Evolutionary conservation across 2,888 invertebrate genomes (phyloP).

Genomic region (Yponomeuta plumbellus): DNA sequence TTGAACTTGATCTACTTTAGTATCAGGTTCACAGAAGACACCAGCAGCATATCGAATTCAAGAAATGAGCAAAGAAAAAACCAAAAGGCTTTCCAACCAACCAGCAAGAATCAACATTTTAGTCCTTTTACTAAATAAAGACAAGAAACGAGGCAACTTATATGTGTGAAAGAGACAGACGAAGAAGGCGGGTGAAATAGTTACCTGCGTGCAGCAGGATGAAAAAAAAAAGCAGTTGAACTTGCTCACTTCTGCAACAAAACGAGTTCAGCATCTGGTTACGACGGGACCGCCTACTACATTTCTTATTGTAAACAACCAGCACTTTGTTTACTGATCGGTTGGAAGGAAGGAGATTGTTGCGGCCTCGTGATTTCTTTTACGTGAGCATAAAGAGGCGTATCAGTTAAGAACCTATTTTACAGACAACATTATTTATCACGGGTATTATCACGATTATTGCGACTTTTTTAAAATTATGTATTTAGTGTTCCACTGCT

Average conservation of each 20-base stretch:
- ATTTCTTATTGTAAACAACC: not conserved
- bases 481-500: too few relatives aligned
- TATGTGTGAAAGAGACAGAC: slow-evolving; percentile 16
- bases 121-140: slow-evolving; percentile 17
- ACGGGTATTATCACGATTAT: too few relatives aligned
- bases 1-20: slow-evolving; percentile 48
- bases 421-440: too few relatives aligned
- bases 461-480: too few relatives aligned
- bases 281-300: not conserved
- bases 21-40: slow-evolving; percentile 46
- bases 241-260: not conserved
- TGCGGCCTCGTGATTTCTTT: too few relatives aligned
- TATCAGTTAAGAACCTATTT: too few relatives aligned
- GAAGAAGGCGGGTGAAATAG: slow-evolving; percentile 13
- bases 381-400: too few relatives aligned
- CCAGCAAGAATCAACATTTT: slow-evolving; percentile 6
- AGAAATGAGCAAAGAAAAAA: slow-evolving; percentile 1
- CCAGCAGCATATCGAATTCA: slow-evolving; percentile 18
- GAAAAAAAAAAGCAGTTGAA: not conserved
- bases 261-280: not conserved
- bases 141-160: slow-evolving; percentile 14
- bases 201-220: slow-evolving; percentile 7
- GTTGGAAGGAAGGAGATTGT: not conserved
- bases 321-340: not conserved
- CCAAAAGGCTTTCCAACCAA: slow-evolving; percentile 1